These are phyloP conservation scores for Lagria hirta DNA, from an alignment of 2,888 invertebrate genomes.

Conservation along the genomic window DNA sequence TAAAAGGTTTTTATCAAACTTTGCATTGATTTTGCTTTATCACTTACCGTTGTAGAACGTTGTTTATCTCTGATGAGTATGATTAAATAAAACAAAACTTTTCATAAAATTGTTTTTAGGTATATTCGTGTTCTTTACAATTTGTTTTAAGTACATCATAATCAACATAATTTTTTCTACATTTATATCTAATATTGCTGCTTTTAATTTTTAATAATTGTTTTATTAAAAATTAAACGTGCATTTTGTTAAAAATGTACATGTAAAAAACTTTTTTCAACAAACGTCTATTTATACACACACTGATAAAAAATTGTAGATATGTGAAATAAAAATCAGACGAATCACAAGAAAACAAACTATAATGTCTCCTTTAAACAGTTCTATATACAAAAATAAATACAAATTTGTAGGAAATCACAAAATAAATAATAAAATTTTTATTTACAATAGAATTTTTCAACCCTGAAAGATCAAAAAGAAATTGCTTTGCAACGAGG, in stretches of 20 bases:
- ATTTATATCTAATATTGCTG: conserved; percentile 12
- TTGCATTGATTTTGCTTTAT: too few relatives aligned
- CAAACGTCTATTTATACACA: conserved; percentile 33
- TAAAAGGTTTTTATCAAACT: too few relatives aligned
- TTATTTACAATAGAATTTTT: conserved; percentile 37
- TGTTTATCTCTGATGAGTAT: too few relatives aligned
- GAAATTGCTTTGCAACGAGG: conserved; percentile 25
- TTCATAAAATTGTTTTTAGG: conserved; percentile 37
- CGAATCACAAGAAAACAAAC: conserved; percentile 40
- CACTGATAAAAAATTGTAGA: conserved; percentile 29
- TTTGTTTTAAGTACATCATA: conserved; percentile 38
- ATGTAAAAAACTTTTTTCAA: conserved; percentile 41
- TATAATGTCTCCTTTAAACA: conserved; percentile 24
- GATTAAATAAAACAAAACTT: conserved; percentile 9
- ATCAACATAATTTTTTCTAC: conserved; percentile 39
- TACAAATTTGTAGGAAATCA: conserved; percentile 30
- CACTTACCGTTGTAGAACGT: too few relatives aligned
- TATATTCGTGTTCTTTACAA: conserved; percentile 35
- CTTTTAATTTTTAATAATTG: conserved; percentile 16
- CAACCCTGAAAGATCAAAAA: conserved; percentile 25
- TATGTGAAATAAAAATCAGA: conserved; percentile 28
- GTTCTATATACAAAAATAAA: conserved; percentile 36
- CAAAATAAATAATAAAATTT: conserved; percentile 38
- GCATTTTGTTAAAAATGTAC: conserved; percentile 32
- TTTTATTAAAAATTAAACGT: conserved; percentile 18